phyloP scores from a whole-genome alignment of 1,140 invertebrate species.

The Pemphigus obesinymphae region DNA sequence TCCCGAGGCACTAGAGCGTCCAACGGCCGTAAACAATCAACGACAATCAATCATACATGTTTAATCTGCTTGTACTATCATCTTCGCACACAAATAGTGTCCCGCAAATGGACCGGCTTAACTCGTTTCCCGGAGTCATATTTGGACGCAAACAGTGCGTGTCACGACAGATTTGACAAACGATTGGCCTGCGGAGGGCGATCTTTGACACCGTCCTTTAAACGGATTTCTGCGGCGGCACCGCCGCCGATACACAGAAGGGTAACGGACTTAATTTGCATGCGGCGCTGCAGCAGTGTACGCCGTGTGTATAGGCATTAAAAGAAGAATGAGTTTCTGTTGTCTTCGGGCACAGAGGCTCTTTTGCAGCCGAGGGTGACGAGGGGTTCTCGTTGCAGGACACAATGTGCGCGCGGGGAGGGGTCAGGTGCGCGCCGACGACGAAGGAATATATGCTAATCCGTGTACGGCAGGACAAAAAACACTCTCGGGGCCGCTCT shows the following conservation, averaged over 20 bases:
- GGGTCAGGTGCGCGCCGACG: background rate
- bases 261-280: constrained; percentile 38
- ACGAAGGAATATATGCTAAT: constrained; percentile 19
- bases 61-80: constrained; percentile 25
- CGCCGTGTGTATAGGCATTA: too few species aligned
- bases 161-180: constrained; percentile 33
- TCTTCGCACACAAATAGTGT: background rate
- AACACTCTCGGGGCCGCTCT: background rate
- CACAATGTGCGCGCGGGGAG: background rate
- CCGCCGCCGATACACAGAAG: background rate
- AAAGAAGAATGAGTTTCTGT: background rate
- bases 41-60: constrained; percentile 17
- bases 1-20: background rate
- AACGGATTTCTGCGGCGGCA: constrained; percentile 31
- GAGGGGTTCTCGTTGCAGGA: constrained; percentile 8
- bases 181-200: background rate
- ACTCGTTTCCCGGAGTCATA: constrained; percentile 23
- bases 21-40: constrained; percentile 31
- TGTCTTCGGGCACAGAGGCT: background rate
- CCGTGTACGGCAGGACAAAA: background rate
- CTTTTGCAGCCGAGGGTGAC: constrained; percentile 23
- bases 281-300: background rate
- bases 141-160: constrained; percentile 27
- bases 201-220: constrained; percentile 31
- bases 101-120: constrained; percentile 26